phyloP scores from a whole-genome alignment of 2,797 vertebrate genomes.

The Thalassophryne amazonica region DNA sequence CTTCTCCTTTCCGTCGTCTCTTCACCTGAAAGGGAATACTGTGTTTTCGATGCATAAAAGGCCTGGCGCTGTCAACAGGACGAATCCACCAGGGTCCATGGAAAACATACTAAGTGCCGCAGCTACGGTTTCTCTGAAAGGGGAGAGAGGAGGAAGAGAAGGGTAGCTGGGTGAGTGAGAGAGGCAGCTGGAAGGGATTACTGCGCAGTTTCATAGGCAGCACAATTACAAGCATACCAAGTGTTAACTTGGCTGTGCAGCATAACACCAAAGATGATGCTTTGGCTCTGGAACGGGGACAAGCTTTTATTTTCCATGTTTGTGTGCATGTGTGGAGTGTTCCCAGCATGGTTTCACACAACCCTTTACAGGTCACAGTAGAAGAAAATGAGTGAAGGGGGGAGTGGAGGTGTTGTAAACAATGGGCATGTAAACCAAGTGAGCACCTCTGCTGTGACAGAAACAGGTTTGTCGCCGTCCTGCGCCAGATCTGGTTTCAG shows the following conservation, averaged over 20 bases:
- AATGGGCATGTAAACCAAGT: constrained; percentile 45
- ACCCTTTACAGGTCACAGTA: constrained; percentile 2
- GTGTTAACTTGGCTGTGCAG: constrained; percentile 66
- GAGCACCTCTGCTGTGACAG: constrained; percentile 49
- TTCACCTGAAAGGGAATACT: constrained; percentile 73
- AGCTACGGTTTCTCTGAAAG: constrained; percentile 70
- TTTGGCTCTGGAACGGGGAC: constrained; percentile 40
- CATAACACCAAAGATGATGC: constrained; percentile 54
- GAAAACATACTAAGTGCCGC: constrained; percentile 58
- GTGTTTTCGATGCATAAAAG: constrained; percentile 73
- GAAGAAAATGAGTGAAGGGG: not conserved
- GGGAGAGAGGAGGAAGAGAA: constrained; percentile 42
- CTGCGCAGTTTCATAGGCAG: constrained; percentile 67
- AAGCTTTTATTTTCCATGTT: constrained; percentile 5
- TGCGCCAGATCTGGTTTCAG: constrained; percentile 52
- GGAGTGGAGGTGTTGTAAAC: constrained; percentile 28
- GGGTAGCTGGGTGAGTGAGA: constrained; percentile 62
- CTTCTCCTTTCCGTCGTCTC: constrained; percentile 59
- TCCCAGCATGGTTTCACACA: constrained; percentile 19
- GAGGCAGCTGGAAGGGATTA: constrained; percentile 77
- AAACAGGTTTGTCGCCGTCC: constrained; percentile 63
- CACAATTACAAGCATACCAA: constrained; percentile 71
- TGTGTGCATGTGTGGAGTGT: not conserved
- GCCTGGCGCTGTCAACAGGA: constrained; percentile 71
- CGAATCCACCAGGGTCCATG: constrained; percentile 65